Conservation (phyloP, 2,113 vertebrate genomes). For the Numenius arquata region DNA sequence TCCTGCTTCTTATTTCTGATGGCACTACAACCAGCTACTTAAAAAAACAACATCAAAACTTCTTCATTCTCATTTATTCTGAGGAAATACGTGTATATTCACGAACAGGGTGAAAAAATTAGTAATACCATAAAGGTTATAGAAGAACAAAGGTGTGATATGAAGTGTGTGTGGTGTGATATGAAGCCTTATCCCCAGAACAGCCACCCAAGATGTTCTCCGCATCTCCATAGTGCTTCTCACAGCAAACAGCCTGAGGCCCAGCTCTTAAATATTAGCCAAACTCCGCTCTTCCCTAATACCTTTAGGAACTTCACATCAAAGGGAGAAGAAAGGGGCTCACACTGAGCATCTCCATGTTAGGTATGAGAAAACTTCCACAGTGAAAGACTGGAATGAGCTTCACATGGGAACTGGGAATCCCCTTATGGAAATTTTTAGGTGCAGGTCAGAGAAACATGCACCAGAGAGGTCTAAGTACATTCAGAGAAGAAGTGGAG, state of each 20-base stretch:
- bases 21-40: not conserved
- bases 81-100: not conserved
- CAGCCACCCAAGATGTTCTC: not conserved
- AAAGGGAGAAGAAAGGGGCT: not conserved
- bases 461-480: not conserved
- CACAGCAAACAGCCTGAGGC: not conserved
- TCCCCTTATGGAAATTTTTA: not conserved
- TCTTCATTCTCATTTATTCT: not conserved
- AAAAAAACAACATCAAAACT: not conserved
- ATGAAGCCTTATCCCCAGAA: not conserved
- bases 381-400: not conserved
- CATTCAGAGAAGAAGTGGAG: not conserved
- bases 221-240: not conserved
- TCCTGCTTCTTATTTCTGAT: not conserved
- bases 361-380: not conserved
- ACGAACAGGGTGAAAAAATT: not conserved
- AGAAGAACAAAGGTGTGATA: not conserved
- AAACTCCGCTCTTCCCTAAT: not conserved
- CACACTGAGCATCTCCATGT: not conserved
- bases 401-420: not conserved
- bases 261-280: not conserved
- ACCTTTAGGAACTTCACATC: not conserved
- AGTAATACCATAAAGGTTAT: not conserved
- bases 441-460: not conserved
- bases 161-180: not conserved